phyloP scores from a whole-genome alignment of 2,113 vertebrate species.

The Hucho hucho region DNA sequence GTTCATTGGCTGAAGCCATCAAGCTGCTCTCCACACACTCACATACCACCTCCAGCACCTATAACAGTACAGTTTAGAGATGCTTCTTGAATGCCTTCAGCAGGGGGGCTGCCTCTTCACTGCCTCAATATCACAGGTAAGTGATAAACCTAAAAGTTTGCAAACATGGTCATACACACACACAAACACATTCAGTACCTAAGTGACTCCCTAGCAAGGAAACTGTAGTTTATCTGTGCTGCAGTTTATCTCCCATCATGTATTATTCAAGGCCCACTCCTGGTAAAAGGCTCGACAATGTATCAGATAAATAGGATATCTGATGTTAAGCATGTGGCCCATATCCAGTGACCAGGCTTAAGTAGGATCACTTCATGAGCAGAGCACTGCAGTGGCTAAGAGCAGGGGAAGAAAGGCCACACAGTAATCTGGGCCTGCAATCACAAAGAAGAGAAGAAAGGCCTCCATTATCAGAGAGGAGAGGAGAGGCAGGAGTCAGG shows the following conservation, averaged over 20 bases:
- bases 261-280: constrained; percentile 46
- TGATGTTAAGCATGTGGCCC: constrained; percentile 6
- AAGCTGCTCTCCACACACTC: constrained; percentile 5
- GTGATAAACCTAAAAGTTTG: no score
- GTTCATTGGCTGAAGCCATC: constrained; percentile 15
- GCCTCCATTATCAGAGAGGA: no score
- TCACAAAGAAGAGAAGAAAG: no score
- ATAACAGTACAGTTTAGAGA: no score
- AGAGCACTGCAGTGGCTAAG: background rate
- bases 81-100: no score
- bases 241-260: constrained; percentile 38
- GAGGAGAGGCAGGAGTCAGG: no score
- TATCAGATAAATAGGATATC: constrained; percentile 33
- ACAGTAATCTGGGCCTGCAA: no score
- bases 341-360: constrained; percentile 14
- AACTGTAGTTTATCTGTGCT: constrained; percentile 33
- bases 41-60: background rate
- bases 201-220: constrained; percentile 20
- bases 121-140: no score
- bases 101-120: background rate
- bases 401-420: background rate
- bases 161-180: background rate
- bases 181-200: background rate
- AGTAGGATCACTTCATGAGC: background rate
- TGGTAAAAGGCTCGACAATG: constrained; percentile 35